Evolutionary conservation across 2,113 vertebrate genomes (phyloP), one percentile per base, ranked within the genome.

Genomic region (Corvus cornix): DNA sequence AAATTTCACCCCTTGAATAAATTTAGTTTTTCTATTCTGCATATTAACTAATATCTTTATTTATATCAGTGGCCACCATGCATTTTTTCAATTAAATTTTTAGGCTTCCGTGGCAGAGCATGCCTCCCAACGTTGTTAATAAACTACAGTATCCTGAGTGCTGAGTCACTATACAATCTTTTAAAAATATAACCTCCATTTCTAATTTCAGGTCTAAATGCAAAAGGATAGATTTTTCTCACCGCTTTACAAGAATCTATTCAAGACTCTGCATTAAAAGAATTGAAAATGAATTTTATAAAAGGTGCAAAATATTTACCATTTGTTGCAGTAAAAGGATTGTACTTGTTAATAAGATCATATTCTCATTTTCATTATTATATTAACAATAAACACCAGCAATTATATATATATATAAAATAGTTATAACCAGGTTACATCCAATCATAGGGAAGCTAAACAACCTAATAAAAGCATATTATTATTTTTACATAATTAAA

Each of bases 401-500:
- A 91, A 62, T 55, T 75, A 82, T 63, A 70, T 77, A 33, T 66
- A 51, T 33, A 48, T 33, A 72, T 68, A 15, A 9, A 56, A 37
- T 20, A 52, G 27, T 43, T 84, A 43, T 86, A 92, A 86, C 35
- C 62, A 81, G 30, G 14, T 86, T 91, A 63, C 9, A 79, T 53
- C 39, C 58, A 73, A 43, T 62, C 55, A 56, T 83, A 92, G 39
- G 44, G 31, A 91, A 91, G 82, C 9, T 17, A 59, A 93, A 60
- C 31, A 86, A 86, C 15, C 19, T 91, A 89, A 87, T 90, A 88
- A 83, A 93, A 88, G 24, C 33, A 46, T 24, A 43, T 27, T 6
- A 91, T 93, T 84, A 81, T 62, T 91, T 83, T 88, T 60, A 62
- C 31, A 35, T 78, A 84, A 91, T 79, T 94, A 84, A 90, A 81